A percentile compares a stretch with the other conserved stretches of the same genome.
Conservation (phyloP, 2,113 vertebrate genomes). For the Mustela lutreola region DNA sequence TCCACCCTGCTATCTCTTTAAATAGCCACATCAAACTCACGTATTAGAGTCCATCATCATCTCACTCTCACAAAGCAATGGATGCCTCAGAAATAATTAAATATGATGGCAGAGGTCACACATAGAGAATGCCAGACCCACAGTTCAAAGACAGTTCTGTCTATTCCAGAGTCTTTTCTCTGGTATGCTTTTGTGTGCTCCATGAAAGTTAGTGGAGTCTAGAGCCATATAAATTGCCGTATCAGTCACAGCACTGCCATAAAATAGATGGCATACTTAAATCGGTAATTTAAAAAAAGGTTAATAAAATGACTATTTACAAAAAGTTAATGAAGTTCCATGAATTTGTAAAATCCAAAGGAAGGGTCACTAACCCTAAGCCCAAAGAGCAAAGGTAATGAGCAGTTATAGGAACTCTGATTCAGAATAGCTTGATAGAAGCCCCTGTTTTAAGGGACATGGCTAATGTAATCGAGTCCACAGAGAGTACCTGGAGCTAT, state of each 20-base stretch:
- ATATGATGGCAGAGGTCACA: background rate
- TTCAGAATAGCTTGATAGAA: background rate
- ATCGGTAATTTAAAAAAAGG: background rate
- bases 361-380: background rate
- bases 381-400: background rate
- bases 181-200: background rate
- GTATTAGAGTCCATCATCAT: background rate
- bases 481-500: background rate
- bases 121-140: background rate
- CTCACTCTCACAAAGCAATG: background rate
- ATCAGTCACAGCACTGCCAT: background rate
- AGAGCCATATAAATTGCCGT: background rate
- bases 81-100: background rate
- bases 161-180: background rate
- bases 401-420: background rate
- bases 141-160: background rate
- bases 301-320: slow-evolving; percentile 55
- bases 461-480: background rate
- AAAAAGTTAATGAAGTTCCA: slow-evolving; percentile 39
- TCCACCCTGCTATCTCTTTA: background rate
- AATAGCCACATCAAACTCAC: background rate
- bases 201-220: background rate
- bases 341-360: background rate
- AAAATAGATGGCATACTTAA: slow-evolving; percentile 24
- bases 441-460: background rate